Evolutionary conservation across 2,888 invertebrate species (phyloP).

Genomic region (Troides helena): DNA sequence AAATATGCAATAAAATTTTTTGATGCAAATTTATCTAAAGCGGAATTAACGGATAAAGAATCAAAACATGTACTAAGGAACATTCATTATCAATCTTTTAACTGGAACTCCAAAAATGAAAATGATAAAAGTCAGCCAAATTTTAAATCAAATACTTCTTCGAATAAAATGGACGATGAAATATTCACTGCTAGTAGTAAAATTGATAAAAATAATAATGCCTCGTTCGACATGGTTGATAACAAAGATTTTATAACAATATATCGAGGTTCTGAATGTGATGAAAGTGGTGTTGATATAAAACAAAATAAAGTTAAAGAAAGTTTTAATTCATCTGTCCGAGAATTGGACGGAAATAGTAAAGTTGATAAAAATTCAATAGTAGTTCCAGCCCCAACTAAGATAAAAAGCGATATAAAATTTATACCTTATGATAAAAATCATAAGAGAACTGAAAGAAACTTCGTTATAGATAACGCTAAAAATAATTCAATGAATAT

Average conservation of each 20-base stretch:
- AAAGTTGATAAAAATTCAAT: not conserved
- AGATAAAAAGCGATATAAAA: not conserved
- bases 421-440: not conserved
- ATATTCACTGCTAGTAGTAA: not conserved
- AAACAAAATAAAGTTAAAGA: not conserved
- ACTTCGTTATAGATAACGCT: not conserved
- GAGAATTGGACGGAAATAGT: not conserved
- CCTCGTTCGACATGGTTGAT: not conserved
- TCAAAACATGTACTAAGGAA: not conserved
- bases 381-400: not conserved
- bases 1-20: not conserved
- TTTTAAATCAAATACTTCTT: not conserved
- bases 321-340: not conserved
- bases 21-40: slow-evolving; percentile 1
- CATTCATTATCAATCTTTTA: not conserved
- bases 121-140: not conserved
- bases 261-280: slow-evolving; percentile 10
- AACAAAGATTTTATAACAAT: slow-evolving; percentile 16
- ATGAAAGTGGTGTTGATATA: slow-evolving; percentile 11
- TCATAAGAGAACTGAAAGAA: not conserved
- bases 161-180: slow-evolving; percentile 3
- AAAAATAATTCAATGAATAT: not conserved
- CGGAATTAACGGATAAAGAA: not conserved
- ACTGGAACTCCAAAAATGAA: not conserved
- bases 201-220: slow-evolving; percentile 5